Evolutionary conservation across 2,113 vertebrate genomes (phyloP).

Genomic region (Gyps fulvus): DNA sequence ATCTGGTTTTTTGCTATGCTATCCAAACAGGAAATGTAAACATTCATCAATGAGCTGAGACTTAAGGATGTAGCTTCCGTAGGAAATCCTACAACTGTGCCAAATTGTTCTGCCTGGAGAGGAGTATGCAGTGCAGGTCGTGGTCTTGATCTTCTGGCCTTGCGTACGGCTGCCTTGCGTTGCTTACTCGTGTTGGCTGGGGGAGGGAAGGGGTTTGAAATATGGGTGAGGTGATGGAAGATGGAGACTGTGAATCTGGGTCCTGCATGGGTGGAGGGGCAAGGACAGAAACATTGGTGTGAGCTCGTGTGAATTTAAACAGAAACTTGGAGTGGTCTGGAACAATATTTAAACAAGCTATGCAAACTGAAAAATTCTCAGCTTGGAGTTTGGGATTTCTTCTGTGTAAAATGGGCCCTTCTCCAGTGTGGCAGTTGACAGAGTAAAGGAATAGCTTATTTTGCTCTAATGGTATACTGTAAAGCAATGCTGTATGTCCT

Average conservation of each 20-base stretch:
- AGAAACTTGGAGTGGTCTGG: neutral
- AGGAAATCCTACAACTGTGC: constrained; percentile 47
- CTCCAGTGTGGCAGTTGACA: neutral
- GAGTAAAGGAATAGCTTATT: neutral
- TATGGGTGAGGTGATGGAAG: neutral
- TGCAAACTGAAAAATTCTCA: neutral
- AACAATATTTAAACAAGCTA: neutral
- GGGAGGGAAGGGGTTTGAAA: neutral
- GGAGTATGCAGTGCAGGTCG: neutral
- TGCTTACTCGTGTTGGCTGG: neutral
- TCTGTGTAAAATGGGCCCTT: neutral
- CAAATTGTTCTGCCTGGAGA: neutral
- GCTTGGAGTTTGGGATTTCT: neutral
- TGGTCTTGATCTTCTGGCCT: neutral
- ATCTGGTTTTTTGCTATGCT: neutral
- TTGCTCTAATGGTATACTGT: neutral
- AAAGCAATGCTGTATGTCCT: neutral
- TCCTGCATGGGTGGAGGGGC: neutral
- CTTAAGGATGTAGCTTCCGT: constrained; percentile 43
- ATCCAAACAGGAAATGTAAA: constrained; percentile 58
- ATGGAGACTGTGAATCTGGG: neutral
- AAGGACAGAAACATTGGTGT: neutral
- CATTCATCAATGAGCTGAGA: neutral
- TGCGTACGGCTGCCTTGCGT: accelerated
- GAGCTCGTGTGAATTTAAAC: neutral